phyloP scores from a whole-genome alignment of 1,140 invertebrate species.

The Drosophila ohnishii region DNA sequence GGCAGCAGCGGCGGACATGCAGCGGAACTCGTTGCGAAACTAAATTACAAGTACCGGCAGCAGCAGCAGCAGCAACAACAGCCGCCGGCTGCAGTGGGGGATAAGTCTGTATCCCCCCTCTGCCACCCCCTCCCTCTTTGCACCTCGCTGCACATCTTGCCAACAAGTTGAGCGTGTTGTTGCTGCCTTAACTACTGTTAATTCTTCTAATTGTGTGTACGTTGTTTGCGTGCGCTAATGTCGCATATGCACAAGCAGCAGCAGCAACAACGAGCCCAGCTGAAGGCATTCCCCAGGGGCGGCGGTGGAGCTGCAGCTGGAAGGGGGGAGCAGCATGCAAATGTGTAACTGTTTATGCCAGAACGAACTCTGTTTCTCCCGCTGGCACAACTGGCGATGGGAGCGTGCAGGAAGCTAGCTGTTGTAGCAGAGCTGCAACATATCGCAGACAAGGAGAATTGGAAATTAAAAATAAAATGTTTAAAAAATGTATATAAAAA shows the following conservation, averaged over 20 bases:
- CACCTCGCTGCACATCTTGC: constrained; percentile 54
- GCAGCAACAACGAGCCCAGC: constrained; percentile 24
- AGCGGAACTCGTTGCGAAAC: constrained; percentile 59
- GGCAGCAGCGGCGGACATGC: constrained; percentile 51
- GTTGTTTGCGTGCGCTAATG: constrained; percentile 80
- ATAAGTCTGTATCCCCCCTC: constrained; percentile 15
- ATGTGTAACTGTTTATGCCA: constrained; percentile 74
- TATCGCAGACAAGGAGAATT: too few species aligned
- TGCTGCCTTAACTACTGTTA: constrained; percentile 77
- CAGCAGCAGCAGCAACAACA: constrained; percentile 51
- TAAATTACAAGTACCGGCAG: constrained; percentile 65
- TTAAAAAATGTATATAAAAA: too few species aligned
- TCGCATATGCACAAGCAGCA: constrained; percentile 72
- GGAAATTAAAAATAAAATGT: too few species aligned
- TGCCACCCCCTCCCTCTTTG: constrained; percentile 1
- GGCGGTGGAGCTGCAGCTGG: constrained; percentile 4
- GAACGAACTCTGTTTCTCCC: constrained; percentile 16
- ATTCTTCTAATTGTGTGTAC: constrained; percentile 80
- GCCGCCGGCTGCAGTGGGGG: constrained; percentile 23
- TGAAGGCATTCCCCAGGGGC: constrained; percentile 6
- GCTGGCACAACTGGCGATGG: constrained; percentile 17
- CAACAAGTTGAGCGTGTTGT: constrained; percentile 50
- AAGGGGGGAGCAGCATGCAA: constrained; percentile 49
- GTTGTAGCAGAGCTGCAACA: too few species aligned
- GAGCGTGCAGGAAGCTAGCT: not conserved